Conservation (phyloP, 2,113 vertebrate genomes). For the Pseudopodoces humilis region DNA sequence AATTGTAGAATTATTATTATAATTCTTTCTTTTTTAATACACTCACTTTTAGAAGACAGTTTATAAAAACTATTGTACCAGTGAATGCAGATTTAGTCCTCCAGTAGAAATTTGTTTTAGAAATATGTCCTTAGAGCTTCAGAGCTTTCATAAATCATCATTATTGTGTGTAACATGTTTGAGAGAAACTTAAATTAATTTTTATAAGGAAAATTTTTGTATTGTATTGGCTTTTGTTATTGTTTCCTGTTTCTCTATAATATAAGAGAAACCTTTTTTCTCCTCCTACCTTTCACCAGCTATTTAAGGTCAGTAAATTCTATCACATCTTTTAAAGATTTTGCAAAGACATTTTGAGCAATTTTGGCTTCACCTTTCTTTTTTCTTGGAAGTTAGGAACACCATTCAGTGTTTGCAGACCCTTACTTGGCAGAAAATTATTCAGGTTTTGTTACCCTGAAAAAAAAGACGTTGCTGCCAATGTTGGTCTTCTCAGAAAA, state of each 20-base stretch:
- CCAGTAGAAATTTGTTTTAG: background rate
- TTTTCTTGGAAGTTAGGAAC: background rate
- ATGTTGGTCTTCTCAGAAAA: background rate
- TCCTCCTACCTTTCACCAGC: fast-evolving
- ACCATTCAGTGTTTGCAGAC: background rate
- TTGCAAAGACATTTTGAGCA: background rate
- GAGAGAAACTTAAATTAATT: background rate
- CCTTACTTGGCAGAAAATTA: background rate
- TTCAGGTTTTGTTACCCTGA: background rate
- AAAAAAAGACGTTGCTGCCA: background rate
- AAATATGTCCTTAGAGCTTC: background rate
- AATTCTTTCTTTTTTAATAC: background rate
- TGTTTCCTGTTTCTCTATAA: background rate
- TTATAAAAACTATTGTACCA: background rate
- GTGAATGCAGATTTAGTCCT: background rate
- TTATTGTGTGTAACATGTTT: background rate
- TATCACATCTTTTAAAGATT: background rate
- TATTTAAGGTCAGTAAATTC: background rate
- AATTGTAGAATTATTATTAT: background rate
- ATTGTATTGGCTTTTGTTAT: background rate
- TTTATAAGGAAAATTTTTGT: background rate
- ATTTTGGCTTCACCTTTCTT: background rate
- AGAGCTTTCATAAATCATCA: background rate
- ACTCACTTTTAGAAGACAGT: background rate
- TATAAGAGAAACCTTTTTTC: background rate